These are phyloP conservation scores for Meteorus colon DNA, from an alignment of 2,888 invertebrate genomes.

Conservation along the genomic window DNA sequence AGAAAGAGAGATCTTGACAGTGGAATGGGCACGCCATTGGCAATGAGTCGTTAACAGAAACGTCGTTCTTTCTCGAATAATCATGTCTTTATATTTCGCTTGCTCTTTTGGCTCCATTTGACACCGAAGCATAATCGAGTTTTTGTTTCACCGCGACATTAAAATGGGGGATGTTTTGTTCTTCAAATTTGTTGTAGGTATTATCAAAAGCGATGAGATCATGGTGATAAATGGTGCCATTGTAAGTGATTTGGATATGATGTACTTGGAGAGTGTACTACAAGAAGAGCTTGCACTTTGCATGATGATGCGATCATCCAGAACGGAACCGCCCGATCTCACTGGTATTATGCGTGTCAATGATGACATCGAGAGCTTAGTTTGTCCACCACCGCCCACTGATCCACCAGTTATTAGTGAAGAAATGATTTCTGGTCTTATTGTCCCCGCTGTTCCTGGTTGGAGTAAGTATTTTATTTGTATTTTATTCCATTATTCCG, in stretches of 20 bases:
- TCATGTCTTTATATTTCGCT: neutral
- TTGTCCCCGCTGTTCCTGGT: slow-evolving; percentile 93
- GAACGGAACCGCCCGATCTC: slow-evolving; percentile 77
- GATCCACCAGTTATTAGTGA: slow-evolving; percentile 95
- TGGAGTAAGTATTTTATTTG: slow-evolving; percentile 83
- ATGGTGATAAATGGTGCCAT: slow-evolving; percentile 99
- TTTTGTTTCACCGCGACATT: neutral
- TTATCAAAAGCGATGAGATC: slow-evolving; percentile 98
- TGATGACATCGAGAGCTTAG: slow-evolving; percentile 96
- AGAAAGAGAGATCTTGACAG: neutral
- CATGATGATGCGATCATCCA: slow-evolving; percentile 93
- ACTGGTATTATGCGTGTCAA: slow-evolving; percentile 87
- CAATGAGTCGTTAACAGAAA: neutral
- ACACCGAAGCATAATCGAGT: neutral
- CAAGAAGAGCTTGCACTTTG: slow-evolving; percentile 95
- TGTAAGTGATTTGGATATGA: slow-evolving; percentile 99
- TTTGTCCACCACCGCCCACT: slow-evolving; percentile 96
- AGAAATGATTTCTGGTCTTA: slow-evolving; percentile 96
- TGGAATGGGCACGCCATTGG: neutral
- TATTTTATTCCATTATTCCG: slow-evolving; percentile 18
- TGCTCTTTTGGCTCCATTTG: neutral
- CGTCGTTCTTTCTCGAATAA: neutral
- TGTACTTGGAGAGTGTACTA: slow-evolving; percentile 97
- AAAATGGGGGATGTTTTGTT: neutral
- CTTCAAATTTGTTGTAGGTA: slow-evolving; percentile 78